Evolutionary conservation across 1,140 invertebrate species (phyloP).

Genomic region (Drosophila nebulosa): DNA sequence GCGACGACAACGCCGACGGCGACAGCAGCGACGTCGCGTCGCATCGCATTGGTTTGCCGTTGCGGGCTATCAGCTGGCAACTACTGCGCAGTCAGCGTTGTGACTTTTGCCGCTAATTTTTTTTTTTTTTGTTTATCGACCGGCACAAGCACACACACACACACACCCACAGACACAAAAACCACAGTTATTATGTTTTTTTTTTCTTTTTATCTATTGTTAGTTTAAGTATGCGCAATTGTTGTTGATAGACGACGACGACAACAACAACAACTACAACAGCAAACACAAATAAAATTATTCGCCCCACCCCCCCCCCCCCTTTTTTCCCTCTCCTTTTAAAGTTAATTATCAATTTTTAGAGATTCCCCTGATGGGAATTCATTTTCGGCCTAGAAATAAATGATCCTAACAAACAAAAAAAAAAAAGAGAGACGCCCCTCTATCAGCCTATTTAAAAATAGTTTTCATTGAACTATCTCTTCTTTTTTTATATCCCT

Average conservation of each 20-base stretch:
- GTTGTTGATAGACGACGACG: neutral
- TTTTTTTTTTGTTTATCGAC: slow-evolving; percentile 14
- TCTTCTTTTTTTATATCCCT: too few relatives aligned
- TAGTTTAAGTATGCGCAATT: slow-evolving; percentile 7
- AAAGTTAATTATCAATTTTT: too few relatives aligned
- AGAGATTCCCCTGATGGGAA: too few relatives aligned
- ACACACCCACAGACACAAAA: neutral
- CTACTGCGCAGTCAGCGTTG: slow-evolving; percentile 9
- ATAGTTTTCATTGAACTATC: too few relatives aligned
- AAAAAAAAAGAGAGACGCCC: too few relatives aligned
- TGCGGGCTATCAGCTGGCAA: slow-evolving; percentile 58
- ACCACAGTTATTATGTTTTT: slow-evolving; percentile 38
- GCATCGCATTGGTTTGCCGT: neutral
- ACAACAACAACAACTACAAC: neutral
- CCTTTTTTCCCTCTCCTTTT: too few relatives aligned
- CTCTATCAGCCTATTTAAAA: too few relatives aligned
- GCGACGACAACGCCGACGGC: slow-evolving; percentile 16
- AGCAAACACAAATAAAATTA: neutral
- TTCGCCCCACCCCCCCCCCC: too few relatives aligned
- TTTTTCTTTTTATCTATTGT: slow-evolving; percentile 31
- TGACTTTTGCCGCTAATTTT: neutral
- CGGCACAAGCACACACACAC: slow-evolving; percentile 16
- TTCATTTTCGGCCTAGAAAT: too few relatives aligned
- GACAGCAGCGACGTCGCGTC: neutral
- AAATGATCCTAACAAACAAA: too few relatives aligned